Evolutionary conservation across 2,113 vertebrate genomes (phyloP).

Genomic region (Sebastes fasciatus): DNA sequence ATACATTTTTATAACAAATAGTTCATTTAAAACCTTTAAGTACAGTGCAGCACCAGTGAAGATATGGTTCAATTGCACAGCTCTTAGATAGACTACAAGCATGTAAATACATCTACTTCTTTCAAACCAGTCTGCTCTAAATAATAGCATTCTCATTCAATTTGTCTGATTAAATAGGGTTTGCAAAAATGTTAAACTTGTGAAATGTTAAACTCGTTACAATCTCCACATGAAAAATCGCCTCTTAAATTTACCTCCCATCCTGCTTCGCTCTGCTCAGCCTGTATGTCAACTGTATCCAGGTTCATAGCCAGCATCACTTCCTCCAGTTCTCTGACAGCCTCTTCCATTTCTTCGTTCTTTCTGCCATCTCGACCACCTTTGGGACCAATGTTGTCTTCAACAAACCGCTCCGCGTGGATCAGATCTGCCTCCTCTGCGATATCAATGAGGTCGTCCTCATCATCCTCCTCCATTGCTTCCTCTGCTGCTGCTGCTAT

Average conservation of each 20-base stretch:
- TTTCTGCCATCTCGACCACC: constrained; percentile 4
- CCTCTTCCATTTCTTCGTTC: constrained; percentile 49
- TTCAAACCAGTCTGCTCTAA: background rate
- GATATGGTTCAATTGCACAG: background rate
- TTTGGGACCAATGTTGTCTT: constrained; percentile 78
- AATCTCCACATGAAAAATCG: background rate
- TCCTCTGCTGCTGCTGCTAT: constrained; percentile 60
- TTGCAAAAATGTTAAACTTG: background rate
- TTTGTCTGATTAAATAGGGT: background rate
- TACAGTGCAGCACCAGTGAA: background rate
- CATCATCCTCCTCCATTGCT: constrained; percentile 72
- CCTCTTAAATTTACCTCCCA: constrained; percentile 70
- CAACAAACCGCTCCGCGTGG: constrained; percentile 90
- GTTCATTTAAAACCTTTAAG: background rate
- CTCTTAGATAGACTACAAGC: background rate
- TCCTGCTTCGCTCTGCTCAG: constrained; percentile 39
- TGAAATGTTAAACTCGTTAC: background rate
- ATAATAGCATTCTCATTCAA: background rate
- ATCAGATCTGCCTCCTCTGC: constrained; percentile 92
- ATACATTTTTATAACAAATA: background rate
- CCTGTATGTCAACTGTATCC: constrained; percentile 68
- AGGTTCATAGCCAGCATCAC: constrained; percentile 86
- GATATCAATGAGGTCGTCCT: constrained; percentile 86
- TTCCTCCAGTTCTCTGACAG: constrained; percentile 71
- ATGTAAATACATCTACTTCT: background rate